These are phyloP conservation scores for Exocentrus adspersus DNA, from an alignment of 2,888 invertebrate species.

Conservation along the genomic window DNA sequence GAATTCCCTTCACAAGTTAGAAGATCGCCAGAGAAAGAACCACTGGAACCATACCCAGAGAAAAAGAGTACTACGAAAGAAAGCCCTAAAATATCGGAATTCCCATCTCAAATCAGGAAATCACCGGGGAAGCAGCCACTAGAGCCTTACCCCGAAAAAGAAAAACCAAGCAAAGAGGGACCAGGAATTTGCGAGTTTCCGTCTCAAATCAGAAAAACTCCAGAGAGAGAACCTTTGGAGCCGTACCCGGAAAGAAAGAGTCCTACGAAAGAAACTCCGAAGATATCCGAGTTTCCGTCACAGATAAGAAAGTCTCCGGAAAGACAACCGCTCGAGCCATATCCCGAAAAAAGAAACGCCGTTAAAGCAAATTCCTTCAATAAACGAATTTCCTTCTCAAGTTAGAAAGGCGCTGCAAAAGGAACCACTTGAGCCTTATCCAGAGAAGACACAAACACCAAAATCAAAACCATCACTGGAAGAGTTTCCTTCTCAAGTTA, in stretches of 20 bases:
- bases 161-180: conserved; percentile 26
- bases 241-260: conserved; percentile 41
- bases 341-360: conserved; percentile 42
- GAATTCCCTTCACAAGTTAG: conserved; percentile 49
- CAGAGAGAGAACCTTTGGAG: conserved; percentile 42
- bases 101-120: conserved; percentile 41
- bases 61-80: conserved; percentile 32
- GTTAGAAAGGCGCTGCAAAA: conserved; percentile 35
- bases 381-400: conserved; percentile 46
- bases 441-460: conserved; percentile 38
- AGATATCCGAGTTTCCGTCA: conserved; percentile 43
- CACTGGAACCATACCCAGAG: conserved; percentile 41
- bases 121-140: conserved; percentile 38
- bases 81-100: conserved; percentile 35
- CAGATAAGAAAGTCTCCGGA: conserved; percentile 41
- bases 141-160: conserved; percentile 38
- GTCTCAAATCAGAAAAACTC: conserved; percentile 43
- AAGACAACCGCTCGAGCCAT: conserved; percentile 39
- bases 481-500: conserved; percentile 49
- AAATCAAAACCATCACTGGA: conserved; percentile 32
- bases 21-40: conserved; percentile 45
- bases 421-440: conserved; percentile 40
- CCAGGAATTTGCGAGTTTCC: conserved; percentile 43
- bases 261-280: conserved; percentile 33
- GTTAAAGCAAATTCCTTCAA: conserved; percentile 28